Evolutionary conservation across 1,140 invertebrate genomes (phyloP).

Genomic region (Pseudomyrmex sp.): DNA sequence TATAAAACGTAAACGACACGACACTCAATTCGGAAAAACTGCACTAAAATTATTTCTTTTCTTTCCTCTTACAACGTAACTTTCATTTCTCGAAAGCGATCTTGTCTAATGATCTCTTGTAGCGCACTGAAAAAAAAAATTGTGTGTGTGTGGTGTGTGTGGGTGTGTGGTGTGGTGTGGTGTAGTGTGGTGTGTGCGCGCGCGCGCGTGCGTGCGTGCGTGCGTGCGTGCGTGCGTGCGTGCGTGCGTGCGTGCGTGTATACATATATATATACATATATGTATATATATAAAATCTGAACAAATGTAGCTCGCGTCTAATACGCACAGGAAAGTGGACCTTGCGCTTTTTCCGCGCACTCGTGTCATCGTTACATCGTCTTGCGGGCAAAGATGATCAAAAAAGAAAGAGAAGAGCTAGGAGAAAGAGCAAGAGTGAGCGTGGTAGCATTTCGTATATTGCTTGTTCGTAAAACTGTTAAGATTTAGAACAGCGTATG

Average conservation of each 20-base stretch:
- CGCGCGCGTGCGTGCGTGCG: too few species aligned
- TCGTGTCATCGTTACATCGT: too few species aligned
- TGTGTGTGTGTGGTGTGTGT: too few species aligned
- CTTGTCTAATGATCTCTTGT: background rate
- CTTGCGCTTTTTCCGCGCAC: background rate
- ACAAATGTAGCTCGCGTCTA: background rate
- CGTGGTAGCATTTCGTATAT: background rate
- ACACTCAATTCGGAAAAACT: constrained; percentile 1
- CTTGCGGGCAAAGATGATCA: too few species aligned
- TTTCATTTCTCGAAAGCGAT: constrained; percentile 2
- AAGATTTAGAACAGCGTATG: background rate
- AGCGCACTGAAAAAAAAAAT: background rate
- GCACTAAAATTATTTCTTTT: too few species aligned
- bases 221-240: too few species aligned
- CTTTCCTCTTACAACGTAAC: background rate
- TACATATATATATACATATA: background rate
- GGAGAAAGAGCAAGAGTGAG: too few species aligned
- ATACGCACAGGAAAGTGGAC: background rate
- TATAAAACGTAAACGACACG: background rate
- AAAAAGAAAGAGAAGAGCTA: background rate
- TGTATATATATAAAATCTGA: background rate
- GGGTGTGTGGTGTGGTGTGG: too few species aligned
- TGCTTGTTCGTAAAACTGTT: background rate
- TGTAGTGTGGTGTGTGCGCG: too few species aligned
- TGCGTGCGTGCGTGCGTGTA: too few species aligned